Conservation (phyloP, 2,113 vertebrate genomes). For the Callionymus lyra region DNA sequence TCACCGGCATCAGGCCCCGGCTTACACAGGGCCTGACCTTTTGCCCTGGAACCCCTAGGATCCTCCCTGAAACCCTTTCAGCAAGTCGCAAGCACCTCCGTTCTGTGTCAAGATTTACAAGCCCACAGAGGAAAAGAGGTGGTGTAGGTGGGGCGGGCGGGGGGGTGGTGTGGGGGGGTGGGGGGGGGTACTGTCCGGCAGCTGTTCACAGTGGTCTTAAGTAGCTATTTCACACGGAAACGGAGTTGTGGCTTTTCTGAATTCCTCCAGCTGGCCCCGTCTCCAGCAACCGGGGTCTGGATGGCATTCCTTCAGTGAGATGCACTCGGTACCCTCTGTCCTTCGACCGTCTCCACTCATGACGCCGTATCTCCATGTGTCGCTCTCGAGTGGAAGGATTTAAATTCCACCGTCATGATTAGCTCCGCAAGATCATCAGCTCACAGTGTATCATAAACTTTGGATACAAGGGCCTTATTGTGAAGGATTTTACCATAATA, state of each 20-base stretch:
- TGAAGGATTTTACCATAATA: too few species aligned
- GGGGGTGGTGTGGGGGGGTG: constrained; percentile 9
- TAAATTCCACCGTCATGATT: too few species aligned
- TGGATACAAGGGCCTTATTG: too few species aligned
- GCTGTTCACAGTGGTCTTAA: constrained; percentile 71
- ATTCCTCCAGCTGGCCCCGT: constrained; percentile 62
- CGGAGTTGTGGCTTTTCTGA: constrained; percentile 47
- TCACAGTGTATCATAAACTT: too few species aligned
- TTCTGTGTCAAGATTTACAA: constrained; percentile 68
- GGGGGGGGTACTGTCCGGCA: constrained; percentile 61
- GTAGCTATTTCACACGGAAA: constrained; percentile 71
- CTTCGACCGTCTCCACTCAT: too few species aligned
- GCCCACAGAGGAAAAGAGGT: constrained; percentile 31
- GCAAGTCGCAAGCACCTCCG: constrained; percentile 59
- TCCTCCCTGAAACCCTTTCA: constrained; percentile 63
- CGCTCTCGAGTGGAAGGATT: not conserved
- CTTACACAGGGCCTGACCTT: constrained; percentile 60
- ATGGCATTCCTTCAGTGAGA: constrained; percentile 42
- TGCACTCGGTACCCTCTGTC: constrained; percentile 21
- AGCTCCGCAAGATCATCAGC: too few species aligned
- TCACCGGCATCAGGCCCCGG: constrained; percentile 41
- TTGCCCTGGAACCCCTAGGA: constrained; percentile 56
- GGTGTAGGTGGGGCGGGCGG: constrained; percentile 3
- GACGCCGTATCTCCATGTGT: constrained; percentile 2
- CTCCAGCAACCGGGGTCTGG: constrained; percentile 43